Base-by-base conservation (phyloP, 92 coral and sea anemone species). In the Phymanthus crucifer region DNA sequence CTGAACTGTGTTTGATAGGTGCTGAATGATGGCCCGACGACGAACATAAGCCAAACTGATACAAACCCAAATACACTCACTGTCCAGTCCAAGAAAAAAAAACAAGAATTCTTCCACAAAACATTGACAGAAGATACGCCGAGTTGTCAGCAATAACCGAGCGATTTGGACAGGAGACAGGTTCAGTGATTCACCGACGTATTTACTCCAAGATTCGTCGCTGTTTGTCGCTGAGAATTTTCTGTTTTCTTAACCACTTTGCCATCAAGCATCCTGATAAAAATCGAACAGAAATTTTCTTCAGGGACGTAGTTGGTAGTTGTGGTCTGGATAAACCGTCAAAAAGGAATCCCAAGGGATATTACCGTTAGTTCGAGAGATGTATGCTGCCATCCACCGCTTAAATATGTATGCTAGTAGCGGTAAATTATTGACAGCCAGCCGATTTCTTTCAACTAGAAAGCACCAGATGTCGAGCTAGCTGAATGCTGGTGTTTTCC, bases 371-470 rank as follows among this genome's bases (percentile, higher is more conserved):
- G 46, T 74, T 74, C 27, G 78, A 31, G 64, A 82, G 80, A 82
- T 82, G 48, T 75, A 26, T 40, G 29, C 32, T 29, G 9, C n/a
- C 74, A 82, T 82, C 73, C 58, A 19, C 46, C 14, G 52, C 65
- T 73, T 82, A 73, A 82, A 82, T 82, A 82, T 82, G 86, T 48
- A 82, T 82, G 80, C 24, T n/a, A 12, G 74, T 34, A 52, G 50
- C 72, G 71, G 86, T 82, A 82, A 82, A 82, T 82, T 82, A 82
- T 82, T 82, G 86, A 82, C 54, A 48, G 38, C 38, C 69, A 64
- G 68, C 81, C n/a, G n/a, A 38, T 64, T 43, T 31, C 19, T 47
- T 52, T 38, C 32, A 24, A 3, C 7, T 16, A 19, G 37, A 8
- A 23, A 32, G 35, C 29, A 57, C 23, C 86, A 73, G 86, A 82